Conservation (phyloP, 2,888 invertebrate species). For the Mesorhabditis spiculigera region DNA sequence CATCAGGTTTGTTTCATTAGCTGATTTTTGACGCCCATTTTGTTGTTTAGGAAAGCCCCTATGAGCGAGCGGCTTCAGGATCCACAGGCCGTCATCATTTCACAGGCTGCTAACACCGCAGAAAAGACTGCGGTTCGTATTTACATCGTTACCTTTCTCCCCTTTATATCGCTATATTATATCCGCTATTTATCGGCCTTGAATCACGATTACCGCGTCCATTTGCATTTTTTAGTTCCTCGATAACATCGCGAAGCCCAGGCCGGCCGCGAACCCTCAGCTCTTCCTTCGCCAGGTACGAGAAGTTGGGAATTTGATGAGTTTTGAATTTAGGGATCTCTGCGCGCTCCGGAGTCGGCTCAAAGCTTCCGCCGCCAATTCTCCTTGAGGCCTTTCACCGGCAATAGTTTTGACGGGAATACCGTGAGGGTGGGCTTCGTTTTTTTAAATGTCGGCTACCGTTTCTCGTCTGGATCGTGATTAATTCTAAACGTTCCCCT, state of each 20-base stretch:
- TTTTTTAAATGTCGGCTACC: no score
- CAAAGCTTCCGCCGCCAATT: conserved; percentile 56
- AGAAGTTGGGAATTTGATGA: conserved; percentile 70
- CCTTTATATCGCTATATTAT: no score
- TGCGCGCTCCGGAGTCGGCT: conserved; percentile 38
- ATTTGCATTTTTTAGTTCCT: not conserved
- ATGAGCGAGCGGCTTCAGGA: conserved; percentile 24
- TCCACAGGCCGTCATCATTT: conserved; percentile 48
- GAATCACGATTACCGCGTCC: not conserved
- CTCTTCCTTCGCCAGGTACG: conserved; percentile 92
- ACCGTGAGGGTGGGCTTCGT: not conserved
- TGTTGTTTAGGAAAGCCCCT: not conserved
- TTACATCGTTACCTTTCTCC: no score
- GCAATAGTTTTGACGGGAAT: not conserved
- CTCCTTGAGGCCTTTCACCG: conserved; percentile 55
- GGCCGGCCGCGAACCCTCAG: conserved; percentile 90
- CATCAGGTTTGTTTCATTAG: conserved; percentile 27
- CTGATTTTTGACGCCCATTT: not conserved
- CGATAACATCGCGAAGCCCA: conserved; percentile 71
- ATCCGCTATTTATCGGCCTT: no score
- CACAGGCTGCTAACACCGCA: conserved; percentile 9
- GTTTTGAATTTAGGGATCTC: conserved; percentile 33
- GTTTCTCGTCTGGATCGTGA: no score
- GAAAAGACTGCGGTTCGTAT: conserved; percentile 8
- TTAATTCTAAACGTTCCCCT: no score